Percentiles rank a stretch among this genome's conserved stretches.
Conservation (phyloP, 2,888 invertebrate species). For the Megalurothrips usitatus region DNA sequence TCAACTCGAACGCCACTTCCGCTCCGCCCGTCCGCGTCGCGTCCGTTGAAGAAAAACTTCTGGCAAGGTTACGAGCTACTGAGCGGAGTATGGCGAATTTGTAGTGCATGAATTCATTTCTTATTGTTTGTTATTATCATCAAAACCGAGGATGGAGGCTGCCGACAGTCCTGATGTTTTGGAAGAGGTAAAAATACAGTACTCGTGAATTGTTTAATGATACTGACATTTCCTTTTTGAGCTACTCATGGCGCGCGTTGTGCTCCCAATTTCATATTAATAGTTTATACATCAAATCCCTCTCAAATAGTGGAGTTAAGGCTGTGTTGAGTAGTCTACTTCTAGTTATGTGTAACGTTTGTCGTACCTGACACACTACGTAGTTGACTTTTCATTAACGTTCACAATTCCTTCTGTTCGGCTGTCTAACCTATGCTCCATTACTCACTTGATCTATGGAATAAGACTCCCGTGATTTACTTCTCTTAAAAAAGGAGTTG, state of each 20-base stretch:
- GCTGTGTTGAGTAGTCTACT: not conserved
- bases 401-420: not conserved
- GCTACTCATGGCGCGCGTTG: not conserved
- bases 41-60: conserved; percentile 20
- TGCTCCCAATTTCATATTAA: not conserved
- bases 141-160: not conserved
- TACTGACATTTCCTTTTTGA: not conserved
- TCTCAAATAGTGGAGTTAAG: not conserved
- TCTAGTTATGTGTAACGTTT: too few species aligned
- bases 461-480: not conserved
- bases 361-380: not conserved
- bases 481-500: not conserved
- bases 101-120: conserved; percentile 20
- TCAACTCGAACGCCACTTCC: too few species aligned
- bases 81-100: conserved; percentile 17
- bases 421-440: not conserved
- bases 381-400: not conserved
- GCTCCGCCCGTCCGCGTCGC: not conserved
- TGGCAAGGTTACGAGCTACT: not conserved
- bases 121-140: not conserved
- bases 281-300: not conserved
- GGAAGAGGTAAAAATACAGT: not conserved
- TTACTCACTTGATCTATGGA: too few species aligned
- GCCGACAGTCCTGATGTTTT: conserved; percentile 5
- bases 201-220: not conserved